phyloP scores from a whole-genome alignment of 2,113 vertebrate genomes.

The Alethe castanea region DNA sequence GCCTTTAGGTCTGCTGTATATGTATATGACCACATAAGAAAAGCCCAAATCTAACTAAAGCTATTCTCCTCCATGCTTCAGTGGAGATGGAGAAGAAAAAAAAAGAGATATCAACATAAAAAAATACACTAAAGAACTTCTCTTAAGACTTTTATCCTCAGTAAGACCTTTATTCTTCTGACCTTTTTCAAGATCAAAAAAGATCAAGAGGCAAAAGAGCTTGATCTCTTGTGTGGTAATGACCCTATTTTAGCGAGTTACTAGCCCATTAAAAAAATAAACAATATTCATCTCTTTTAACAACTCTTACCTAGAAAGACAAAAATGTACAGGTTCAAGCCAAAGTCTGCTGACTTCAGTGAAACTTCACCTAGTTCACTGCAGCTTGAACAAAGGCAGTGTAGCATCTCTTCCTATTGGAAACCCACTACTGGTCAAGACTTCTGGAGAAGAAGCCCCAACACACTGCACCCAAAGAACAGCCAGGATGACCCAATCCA shows the following conservation, averaged over 20 bases:
- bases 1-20: slow-evolving; percentile 13
- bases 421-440: background rate
- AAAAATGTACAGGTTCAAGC: background rate
- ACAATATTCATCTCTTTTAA: background rate
- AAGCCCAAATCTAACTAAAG: background rate
- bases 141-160: slow-evolving; percentile 40
- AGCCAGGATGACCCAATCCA: background rate
- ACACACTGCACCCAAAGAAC: background rate
- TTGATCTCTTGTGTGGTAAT: slow-evolving; percentile 15
- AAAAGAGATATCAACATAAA: background rate
- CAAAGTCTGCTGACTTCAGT: background rate
- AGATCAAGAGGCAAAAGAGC: slow-evolving; percentile 8
- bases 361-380: background rate
- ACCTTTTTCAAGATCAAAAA: slow-evolving; percentile 40
- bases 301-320: background rate
- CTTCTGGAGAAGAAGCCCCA: background rate
- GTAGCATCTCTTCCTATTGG: background rate
- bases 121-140: background rate
- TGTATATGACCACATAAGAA: background rate
- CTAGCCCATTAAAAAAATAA: background rate
- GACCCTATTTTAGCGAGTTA: background rate
- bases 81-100: background rate
- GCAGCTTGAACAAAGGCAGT: background rate
- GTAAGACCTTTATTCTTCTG: slow-evolving; percentile 40
- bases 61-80: background rate